Conservation (phyloP, 2,113 vertebrate species). For the Austrofundulus limnaeus region DNA sequence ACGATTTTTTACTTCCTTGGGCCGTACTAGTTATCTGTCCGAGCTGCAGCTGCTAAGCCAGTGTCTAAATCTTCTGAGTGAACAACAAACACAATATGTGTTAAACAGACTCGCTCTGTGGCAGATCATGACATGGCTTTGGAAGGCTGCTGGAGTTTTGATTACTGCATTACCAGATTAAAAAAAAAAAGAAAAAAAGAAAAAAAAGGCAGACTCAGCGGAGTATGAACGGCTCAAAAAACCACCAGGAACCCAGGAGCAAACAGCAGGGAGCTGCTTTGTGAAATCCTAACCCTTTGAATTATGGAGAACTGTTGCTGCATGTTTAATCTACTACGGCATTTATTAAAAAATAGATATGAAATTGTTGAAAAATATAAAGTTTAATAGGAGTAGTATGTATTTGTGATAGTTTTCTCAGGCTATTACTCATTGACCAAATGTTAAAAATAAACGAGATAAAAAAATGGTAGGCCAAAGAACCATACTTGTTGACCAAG, state of each 20-base stretch:
- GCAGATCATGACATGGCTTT: neutral
- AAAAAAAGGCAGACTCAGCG: conserved; percentile 9
- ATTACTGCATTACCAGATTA: conserved; percentile 3
- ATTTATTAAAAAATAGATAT: neutral
- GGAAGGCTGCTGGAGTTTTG: conserved; percentile 2
- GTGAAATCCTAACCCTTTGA: neutral
- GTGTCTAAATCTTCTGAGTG: conserved; percentile 8
- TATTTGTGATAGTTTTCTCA: neutral
- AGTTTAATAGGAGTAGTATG: neutral
- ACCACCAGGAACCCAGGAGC: neutral
- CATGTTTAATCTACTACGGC: neutral
- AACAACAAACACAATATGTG: neutral
- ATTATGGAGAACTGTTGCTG: neutral
- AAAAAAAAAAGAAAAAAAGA: conserved; percentile 11
- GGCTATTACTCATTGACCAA: neutral
- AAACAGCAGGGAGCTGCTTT: neutral
- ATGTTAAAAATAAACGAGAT: neutral
- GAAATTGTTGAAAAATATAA: neutral
- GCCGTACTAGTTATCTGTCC: neutral
- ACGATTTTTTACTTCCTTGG: conserved; percentile 1
- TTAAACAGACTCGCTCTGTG: neutral
- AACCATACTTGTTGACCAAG: too few relatives aligned
- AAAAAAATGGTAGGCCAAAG: neutral
- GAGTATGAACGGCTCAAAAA: neutral
- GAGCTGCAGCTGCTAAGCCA: neutral